A percentile compares a stretch with the other conserved stretches of the same genome.
phyloP scores from a whole-genome alignment of 2,113 vertebrate genomes.

The Caretta caretta region DNA sequence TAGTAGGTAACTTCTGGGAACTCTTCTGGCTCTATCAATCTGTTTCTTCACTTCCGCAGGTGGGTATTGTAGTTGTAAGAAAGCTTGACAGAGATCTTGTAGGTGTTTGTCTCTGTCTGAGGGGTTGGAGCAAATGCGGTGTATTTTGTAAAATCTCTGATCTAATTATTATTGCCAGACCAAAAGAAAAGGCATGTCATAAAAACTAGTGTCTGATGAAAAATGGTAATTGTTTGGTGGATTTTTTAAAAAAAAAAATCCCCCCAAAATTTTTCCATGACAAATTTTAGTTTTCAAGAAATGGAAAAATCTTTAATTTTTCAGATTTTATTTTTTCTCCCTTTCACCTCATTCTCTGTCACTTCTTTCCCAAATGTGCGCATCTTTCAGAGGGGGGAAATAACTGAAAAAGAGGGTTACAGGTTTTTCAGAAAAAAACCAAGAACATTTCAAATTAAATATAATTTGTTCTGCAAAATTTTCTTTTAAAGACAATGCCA shows the following conservation, averaged over 20 bases:
- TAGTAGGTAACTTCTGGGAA: no score
- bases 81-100: no score
- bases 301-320: not conserved
- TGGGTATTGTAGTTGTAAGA: no score
- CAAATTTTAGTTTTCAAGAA: conserved; percentile 1
- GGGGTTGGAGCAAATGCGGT: not conserved
- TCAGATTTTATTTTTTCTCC: not conserved
- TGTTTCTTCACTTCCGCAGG: no score
- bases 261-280: not conserved
- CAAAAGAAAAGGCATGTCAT: not conserved
- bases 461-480: not conserved
- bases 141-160: not conserved
- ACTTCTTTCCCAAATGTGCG: not conserved
- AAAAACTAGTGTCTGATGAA: conserved; percentile 1
- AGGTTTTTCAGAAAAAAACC: conserved; percentile 4
- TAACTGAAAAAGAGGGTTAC: not conserved
- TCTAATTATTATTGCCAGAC: not conserved
- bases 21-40: no score
- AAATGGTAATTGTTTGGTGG: not conserved
- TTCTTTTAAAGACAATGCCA: conserved; percentile 22
- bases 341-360: not conserved
- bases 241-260: not conserved
- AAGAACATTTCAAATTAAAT: conserved; percentile 40
- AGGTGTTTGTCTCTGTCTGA: no score
- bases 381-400: not conserved